phyloP scores from a whole-genome alignment of 1,140 invertebrate species.

The Drosophila bifasciata region DNA sequence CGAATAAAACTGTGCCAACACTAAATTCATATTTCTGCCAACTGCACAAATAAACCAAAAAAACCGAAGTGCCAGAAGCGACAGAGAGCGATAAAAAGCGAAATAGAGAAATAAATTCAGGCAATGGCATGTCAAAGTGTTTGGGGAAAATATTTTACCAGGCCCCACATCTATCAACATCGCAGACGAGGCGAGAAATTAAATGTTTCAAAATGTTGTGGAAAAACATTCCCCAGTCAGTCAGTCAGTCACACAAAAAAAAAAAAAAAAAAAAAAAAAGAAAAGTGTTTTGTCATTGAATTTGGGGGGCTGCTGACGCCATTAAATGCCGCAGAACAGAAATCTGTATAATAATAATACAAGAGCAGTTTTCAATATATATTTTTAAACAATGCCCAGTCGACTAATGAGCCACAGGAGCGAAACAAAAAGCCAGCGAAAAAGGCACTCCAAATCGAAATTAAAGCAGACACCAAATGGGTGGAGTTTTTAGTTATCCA shows the following conservation, averaged over 20 bases:
- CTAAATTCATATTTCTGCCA: slow-evolving; percentile 40
- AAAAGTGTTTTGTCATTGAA: slow-evolving; percentile 51
- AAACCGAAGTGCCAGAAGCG: background rate
- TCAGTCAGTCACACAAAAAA: background rate
- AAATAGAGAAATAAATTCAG: slow-evolving; percentile 59
- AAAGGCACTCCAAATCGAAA: slow-evolving; percentile 8
- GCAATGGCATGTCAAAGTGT: slow-evolving; percentile 47
- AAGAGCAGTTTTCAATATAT: too few species aligned
- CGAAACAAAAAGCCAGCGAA: slow-evolving; percentile 29
- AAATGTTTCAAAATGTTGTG: slow-evolving; percentile 31
- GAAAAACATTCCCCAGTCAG: slow-evolving; percentile 8
- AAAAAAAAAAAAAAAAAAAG: slow-evolving; percentile 15
- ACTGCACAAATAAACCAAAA: slow-evolving; percentile 13
- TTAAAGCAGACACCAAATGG: slow-evolving; percentile 32
- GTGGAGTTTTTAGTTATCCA: too few species aligned
- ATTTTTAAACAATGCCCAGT: slow-evolving; percentile 30
- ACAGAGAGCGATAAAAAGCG: slow-evolving; percentile 9
- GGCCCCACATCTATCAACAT: slow-evolving; percentile 60
- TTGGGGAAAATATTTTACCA: slow-evolving; percentile 55
- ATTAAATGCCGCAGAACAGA: slow-evolving; percentile 30
- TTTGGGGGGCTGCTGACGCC: slow-evolving; percentile 55
- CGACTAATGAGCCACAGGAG: slow-evolving; percentile 30
- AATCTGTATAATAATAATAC: background rate
- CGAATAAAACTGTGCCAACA: slow-evolving; percentile 11
- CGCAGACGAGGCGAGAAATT: slow-evolving; percentile 30